These are phyloP conservation scores for Gerris lacustris DNA, from an alignment of 2,888 invertebrate genomes.

Conservation along the genomic window DNA sequence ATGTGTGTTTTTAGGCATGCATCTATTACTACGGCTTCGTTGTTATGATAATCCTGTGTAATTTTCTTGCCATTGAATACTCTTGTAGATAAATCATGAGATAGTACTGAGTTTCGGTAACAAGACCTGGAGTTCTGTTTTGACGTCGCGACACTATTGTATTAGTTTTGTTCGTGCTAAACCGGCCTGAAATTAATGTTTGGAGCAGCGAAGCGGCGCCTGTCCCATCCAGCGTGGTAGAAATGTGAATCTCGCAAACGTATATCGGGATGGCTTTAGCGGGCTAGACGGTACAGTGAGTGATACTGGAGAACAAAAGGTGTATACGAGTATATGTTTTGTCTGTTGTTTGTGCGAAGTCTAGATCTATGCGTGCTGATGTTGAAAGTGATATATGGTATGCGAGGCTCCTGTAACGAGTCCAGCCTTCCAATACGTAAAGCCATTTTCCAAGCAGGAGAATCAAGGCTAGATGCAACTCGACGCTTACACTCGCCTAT, in stretches of 20 bases:
- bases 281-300: not conserved
- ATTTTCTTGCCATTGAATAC: too few relatives aligned
- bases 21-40: too few relatives aligned
- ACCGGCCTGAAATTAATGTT: not conserved
- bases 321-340: not conserved
- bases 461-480: too few relatives aligned
- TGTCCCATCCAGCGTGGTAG: not conserved
- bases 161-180: not conserved
- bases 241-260: not conserved
- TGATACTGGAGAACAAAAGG: not conserved
- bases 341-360: not conserved
- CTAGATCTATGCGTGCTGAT: not conserved
- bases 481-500: too few relatives aligned
- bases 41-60: too few relatives aligned
- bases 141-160: not conserved
- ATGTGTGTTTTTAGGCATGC: too few relatives aligned
- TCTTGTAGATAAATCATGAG: too few relatives aligned
- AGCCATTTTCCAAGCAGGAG: too few relatives aligned
- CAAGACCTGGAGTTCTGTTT: not conserved
- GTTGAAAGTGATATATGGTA: slow-evolving; percentile 5
- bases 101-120: too few relatives aligned
- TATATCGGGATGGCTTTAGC: not conserved
- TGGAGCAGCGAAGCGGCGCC: not conserved
- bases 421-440: too few relatives aligned
- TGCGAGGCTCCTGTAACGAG: not conserved